Evolutionary conservation across 1,140 invertebrate species (phyloP).

Genomic region (Megalonaias nervosa): DNA sequence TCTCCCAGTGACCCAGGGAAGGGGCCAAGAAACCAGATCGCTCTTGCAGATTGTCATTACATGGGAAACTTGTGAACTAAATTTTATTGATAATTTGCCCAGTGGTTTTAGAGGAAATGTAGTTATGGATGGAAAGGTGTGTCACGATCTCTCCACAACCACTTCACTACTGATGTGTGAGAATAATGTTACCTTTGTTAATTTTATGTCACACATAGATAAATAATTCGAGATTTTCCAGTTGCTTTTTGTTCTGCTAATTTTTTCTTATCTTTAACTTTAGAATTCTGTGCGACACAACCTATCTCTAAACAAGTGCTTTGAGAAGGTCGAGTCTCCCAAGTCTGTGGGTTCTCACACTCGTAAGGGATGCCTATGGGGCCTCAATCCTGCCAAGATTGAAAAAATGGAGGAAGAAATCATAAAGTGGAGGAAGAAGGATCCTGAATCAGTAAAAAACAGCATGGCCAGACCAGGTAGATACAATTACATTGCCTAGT

Average conservation of each 20-base stretch:
- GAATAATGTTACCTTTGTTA: no score
- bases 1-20: no score
- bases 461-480: slow-evolving; percentile 92
- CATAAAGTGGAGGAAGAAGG: slow-evolving; percentile 95
- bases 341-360: slow-evolving; percentile 75
- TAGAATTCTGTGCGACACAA: slow-evolving; percentile 95
- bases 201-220: no score
- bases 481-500: slow-evolving; percentile 9
- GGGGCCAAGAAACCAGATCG: no score
- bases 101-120: no score
- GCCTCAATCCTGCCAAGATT: slow-evolving; percentile 94
- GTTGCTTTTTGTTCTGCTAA: not conserved
- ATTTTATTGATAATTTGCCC: no score
- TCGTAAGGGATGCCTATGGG: slow-evolving; percentile 90
- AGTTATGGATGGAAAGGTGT: no score
- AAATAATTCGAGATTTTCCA: no score
- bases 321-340: slow-evolving; percentile 91
- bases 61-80: no score
- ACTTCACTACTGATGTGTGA: no score
- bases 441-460: slow-evolving; percentile 82
- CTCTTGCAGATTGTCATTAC: no score
- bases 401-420: slow-evolving; percentile 98
- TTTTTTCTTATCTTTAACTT: slow-evolving; percentile 30
- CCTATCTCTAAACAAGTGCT: slow-evolving; percentile 96
- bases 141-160: no score